phyloP scores from a whole-genome alignment of 2,113 vertebrate species.

The Odocoileus virginianus region DNA sequence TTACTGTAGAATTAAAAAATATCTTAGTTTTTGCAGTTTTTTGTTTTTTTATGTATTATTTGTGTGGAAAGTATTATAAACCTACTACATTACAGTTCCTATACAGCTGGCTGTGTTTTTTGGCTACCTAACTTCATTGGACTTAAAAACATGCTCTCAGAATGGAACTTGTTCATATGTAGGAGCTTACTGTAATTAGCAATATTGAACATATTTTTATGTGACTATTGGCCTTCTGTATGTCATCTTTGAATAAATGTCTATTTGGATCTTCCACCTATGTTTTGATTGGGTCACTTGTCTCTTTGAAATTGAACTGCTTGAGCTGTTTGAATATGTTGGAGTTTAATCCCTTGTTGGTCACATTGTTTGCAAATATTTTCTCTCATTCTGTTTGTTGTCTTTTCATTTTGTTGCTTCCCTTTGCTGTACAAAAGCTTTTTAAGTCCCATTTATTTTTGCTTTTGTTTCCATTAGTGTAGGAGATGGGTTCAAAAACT shows the following conservation, averaged over 20 bases:
- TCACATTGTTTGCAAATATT: background rate
- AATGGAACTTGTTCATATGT: background rate
- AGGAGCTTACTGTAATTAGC: background rate
- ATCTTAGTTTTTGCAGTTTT: background rate
- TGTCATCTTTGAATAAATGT: background rate
- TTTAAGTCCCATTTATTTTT: background rate
- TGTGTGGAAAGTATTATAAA: background rate
- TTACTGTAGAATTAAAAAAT: background rate
- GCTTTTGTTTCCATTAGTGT: background rate
- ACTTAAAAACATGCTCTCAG: background rate
- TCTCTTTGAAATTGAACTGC: background rate
- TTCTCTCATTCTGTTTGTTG: background rate
- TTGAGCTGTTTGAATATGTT: background rate
- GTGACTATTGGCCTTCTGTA: background rate
- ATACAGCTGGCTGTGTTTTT: background rate
- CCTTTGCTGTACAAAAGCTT: background rate
- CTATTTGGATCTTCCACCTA: background rate
- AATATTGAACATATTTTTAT: background rate
- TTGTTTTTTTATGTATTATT: background rate
- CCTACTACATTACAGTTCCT: background rate
- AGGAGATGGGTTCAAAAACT: background rate
- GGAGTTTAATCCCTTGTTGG: background rate
- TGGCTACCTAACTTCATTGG: background rate
- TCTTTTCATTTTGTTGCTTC: background rate
- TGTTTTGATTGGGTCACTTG: background rate